Base-by-base conservation (phyloP, 2,888 invertebrate species). In the Drosophila suboccidentalis region DNA sequence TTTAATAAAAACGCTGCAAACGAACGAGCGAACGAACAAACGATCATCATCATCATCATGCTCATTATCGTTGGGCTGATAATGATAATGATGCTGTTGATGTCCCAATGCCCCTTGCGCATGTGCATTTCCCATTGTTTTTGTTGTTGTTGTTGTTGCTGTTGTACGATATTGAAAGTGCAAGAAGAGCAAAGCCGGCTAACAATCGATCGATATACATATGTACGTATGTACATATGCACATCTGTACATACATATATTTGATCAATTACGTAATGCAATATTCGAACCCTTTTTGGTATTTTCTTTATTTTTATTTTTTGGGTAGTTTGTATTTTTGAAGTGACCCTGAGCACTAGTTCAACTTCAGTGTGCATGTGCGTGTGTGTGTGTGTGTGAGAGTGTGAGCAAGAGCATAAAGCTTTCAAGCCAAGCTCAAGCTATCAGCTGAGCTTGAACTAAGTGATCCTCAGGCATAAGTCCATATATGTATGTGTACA, bases 401-500 rank as follows among this genome's bases (percentile, higher is more conserved):
- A 5, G 36, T 36, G 34, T 10, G 49, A 60, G 50, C 36, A 38
- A 49, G 47, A 50, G 63, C 15, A 11, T 41, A 41, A 58, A 61
- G 75, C 76, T 76, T 75, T 69, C 47, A 60, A 38, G 78, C 57
- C 38, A 61, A 65, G 46, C 59, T 65, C 39, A 51, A 79, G 65
- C 53, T 66, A 77, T 77, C 77, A 80, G 80, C 77, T 77, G 80
- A 76, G 76, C 59, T 79, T 79, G 79, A 76, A 75, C 75, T 60
- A 60, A 66, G 60, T 79, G 76, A 75, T 80, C 80, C 80, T 71
- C 66, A 58, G 58, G 43, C 75, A 71, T 51, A 62, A 57, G 32
- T 62, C 60, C 36, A 51, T 32, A 50, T 19, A 43, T 29, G 60
- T 47, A 15, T 29, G 60, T 47, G 13, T n/a, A 64, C 49, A 36